Evolutionary conservation across 2,797 vertebrate genomes (phyloP), one percentile per base, ranked within the genome.

Genomic region (Gallinago nigripennis): DNA sequence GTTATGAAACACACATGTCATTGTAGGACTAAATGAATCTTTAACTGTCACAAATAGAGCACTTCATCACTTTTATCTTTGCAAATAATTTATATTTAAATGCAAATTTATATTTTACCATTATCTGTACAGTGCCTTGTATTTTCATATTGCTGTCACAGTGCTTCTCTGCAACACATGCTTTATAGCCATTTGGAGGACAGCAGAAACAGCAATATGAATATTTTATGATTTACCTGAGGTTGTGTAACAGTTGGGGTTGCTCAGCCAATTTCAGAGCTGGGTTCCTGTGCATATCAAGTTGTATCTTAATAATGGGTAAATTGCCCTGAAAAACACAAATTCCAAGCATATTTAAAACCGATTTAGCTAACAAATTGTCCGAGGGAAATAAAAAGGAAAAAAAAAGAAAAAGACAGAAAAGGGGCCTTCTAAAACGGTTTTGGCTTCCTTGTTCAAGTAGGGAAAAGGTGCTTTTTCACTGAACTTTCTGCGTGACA

Each of bases 401-500:
- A 27, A 51, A 51, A 51, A 19, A 72, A 31, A 20, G 79, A 96
- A 51, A 33, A 21, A 95, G 91, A 93, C 79, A 75, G 92, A 94
- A 51, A 31, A n/a, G 91, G 85, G 56, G 65, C 73, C 61, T 94
- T 80, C 85, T 83, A 68, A 91, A 94, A 63, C 9, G 11, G 48
- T 85, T 94, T 88, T 94, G 91, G 64, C 86, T 88, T 92, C 89
- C 75, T 82, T 71, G 86, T 95, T 92, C 77, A 53, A 16, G 60
- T 57, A 58, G 84, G 85, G 88, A 58, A 80, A 91, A 94, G 86
- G 87, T 68, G 41, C 86, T 92, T 96, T 68, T 91, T 61, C 91
- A 80, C 54, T 77, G 89, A 96, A 94, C 91, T 98, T 97, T 96
- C 81, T 45, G 83, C 13, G 30, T 88, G 92, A 83, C 92, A 48